Percentiles rank a stretch among this genome's conserved stretches.
These are phyloP conservation scores for Phyllopteryx taeniolatus DNA, from an alignment of 2,113 vertebrate genomes.

Conservation along the genomic window DNA sequence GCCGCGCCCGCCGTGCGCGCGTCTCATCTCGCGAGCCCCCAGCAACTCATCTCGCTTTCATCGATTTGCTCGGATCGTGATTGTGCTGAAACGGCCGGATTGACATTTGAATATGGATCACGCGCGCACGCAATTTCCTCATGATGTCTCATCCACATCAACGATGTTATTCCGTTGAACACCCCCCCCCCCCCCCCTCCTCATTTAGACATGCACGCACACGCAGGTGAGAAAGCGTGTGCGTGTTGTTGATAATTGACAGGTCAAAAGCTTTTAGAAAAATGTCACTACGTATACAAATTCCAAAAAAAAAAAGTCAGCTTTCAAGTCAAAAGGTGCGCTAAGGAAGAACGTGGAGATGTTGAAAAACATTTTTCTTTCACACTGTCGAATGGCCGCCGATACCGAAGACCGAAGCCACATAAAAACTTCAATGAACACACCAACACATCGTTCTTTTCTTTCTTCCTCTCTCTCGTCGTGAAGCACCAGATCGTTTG, in stretches of 20 bases:
- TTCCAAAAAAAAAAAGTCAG: too few relatives aligned
- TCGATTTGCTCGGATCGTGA: background rate
- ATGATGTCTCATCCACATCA: conserved; percentile 47
- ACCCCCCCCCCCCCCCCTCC: conserved; percentile 14
- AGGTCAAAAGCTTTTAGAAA: background rate
- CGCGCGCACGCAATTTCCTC: conserved; percentile 31
- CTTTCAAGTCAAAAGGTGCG: too few relatives aligned
- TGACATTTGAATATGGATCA: background rate
- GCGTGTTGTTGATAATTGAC: background rate
- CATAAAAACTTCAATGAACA: too few relatives aligned
- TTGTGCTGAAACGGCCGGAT: background rate
- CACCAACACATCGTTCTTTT: too few relatives aligned
- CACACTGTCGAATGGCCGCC: too few relatives aligned
- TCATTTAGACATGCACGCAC: conserved; percentile 10
- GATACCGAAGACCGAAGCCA: too few relatives aligned
- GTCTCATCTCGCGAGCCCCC: background rate
- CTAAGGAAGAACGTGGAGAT: background rate
- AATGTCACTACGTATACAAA: background rate
- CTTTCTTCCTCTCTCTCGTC: too few relatives aligned
- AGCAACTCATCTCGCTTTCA: background rate
- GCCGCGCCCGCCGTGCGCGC: too few relatives aligned
- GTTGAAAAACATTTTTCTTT: too few relatives aligned
- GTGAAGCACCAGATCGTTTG: too few relatives aligned
- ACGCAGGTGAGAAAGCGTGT: background rate
- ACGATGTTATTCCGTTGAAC: conserved; percentile 51